Percentiles rank a stretch among this genome's conserved stretches.
Evolutionary conservation across 1,140 invertebrate species (phyloP).

Genomic region (Leptinotarsa undecemlineata): DNA sequence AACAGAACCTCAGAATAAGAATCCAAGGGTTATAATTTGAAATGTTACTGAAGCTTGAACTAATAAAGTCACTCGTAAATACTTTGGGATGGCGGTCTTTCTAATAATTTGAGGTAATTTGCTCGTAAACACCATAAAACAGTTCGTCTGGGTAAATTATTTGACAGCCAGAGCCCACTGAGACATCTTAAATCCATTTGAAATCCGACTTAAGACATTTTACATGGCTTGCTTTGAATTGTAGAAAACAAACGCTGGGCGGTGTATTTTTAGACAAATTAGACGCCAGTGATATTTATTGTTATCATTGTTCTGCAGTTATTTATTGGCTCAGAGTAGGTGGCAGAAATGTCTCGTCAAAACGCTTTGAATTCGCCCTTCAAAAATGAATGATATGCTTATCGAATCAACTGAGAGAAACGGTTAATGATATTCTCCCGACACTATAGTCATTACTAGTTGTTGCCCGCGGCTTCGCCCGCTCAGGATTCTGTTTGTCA

Average conservation of each 20-base stretch:
- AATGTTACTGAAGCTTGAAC: conserved; percentile 32
- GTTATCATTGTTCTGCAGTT: conserved; percentile 15
- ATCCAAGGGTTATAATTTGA: conserved; percentile 28
- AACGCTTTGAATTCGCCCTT: not conserved
- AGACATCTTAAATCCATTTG: conserved; percentile 39
- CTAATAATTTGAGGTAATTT: conserved; percentile 46
- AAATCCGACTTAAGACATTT: conserved; percentile 33
- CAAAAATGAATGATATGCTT: too few relatives aligned
- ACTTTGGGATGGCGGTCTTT: conserved; percentile 38
- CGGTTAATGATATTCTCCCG: too few relatives aligned
- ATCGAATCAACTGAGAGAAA: too few relatives aligned
- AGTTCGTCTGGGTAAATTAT: conserved; percentile 42
- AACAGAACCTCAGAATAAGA: conserved; percentile 26
- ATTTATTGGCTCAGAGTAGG: conserved; percentile 7
- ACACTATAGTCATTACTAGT: too few relatives aligned
- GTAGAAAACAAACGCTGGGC: conserved; percentile 28
- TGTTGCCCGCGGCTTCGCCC: too few relatives aligned
- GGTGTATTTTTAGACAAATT: conserved; percentile 29
- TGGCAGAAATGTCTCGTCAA: not conserved
- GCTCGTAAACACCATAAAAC: conserved; percentile 48
- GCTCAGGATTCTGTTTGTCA: too few relatives aligned
- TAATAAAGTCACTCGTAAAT: conserved; percentile 44
- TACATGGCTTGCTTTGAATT: conserved; percentile 26
- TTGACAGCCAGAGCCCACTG: conserved; percentile 35
- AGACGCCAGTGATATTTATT: conserved; percentile 12